phyloP scores from a whole-genome alignment of 2,113 vertebrate genomes.

The Todiramphus chloris region DNA sequence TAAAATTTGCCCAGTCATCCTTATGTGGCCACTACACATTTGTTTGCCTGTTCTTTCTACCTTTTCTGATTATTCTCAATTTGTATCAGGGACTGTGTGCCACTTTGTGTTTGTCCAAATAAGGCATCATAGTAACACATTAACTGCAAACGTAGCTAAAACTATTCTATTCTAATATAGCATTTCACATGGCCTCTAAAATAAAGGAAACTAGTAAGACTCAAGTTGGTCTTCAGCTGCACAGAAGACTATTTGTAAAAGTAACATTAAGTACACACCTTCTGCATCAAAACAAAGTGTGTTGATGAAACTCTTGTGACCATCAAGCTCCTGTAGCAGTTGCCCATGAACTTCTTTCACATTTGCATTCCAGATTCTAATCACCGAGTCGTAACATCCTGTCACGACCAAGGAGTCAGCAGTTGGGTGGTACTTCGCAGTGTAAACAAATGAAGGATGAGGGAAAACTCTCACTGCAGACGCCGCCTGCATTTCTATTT shows the following conservation, averaged over 20 bases:
- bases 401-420: conserved; percentile 84
- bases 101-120: neutral
- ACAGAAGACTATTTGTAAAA: neutral
- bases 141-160: neutral
- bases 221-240: neutral
- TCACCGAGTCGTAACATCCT: conserved; percentile 88
- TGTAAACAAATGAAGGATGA: conserved; percentile 94
- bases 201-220: neutral
- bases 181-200: neutral
- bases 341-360: conserved; percentile 82
- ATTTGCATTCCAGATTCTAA: conserved; percentile 90
- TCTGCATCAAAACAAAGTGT: conserved; percentile 91
- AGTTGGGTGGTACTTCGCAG: conserved; percentile 90
- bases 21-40: neutral
- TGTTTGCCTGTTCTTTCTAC: neutral
- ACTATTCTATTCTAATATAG: neutral
- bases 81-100: neutral
- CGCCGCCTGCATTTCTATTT: conserved; percentile 77
- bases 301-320: conserved; percentile 91
- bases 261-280: conserved; percentile 74
- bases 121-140: neutral
- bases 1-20: neutral
- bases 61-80: neutral
- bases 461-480: conserved; percentile 88
- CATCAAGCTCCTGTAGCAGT: conserved; percentile 90